Evolutionary conservation across 2,888 invertebrate genomes (phyloP), one percentile per base, ranked within the genome.

Genomic region (Netelia inedita): DNA sequence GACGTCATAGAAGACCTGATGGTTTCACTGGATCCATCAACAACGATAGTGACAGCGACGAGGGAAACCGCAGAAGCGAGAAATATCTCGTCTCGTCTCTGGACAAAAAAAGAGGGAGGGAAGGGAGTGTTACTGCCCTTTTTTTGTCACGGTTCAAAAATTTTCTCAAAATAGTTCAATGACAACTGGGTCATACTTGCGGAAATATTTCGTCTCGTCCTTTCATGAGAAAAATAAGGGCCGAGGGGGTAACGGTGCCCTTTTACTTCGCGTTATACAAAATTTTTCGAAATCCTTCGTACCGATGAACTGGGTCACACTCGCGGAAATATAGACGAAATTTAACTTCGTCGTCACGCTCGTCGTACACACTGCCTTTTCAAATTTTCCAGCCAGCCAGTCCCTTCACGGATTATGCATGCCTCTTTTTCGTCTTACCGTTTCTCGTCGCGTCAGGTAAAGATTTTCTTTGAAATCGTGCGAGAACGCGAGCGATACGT

Each of bases 101-200:
- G 19, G 35, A 55, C 66, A 35, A 35, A 14, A 10, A 10, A 46
- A 46, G 46, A 14, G 46, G 19, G 66, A 19, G 1, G 50, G 9
- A 41, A 41, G 23, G 3, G 46, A 5, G 5, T 2, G 28, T 28
- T 41, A 43, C 23, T n/a, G 53, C 28, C 69, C 53, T 69, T 63
- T 69, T 71, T 61, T 35, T 35, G 35, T 46, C 55, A 35, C 43
- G 11, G 41, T 65, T 55, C 65, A 53, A 66, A 53, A 21, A 59
- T 69, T 74, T 80, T 69, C 19, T 16, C 23, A 35, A 19, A 19
- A 16, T 68, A 19, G 46, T 23, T 14, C n/a, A 16, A 61, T 21
- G 73, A 46, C 21, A 21, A 71, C 55, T 65, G 80, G 66, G 80
- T 74, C 80, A 73, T 59, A 63, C 63, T 57, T 57, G 79, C 72